Percentiles rank a stretch among this genome's conserved stretches.
phyloP scores from a whole-genome alignment of 1,140 invertebrate genomes.

The Drosophila sturtevanti region DNA sequence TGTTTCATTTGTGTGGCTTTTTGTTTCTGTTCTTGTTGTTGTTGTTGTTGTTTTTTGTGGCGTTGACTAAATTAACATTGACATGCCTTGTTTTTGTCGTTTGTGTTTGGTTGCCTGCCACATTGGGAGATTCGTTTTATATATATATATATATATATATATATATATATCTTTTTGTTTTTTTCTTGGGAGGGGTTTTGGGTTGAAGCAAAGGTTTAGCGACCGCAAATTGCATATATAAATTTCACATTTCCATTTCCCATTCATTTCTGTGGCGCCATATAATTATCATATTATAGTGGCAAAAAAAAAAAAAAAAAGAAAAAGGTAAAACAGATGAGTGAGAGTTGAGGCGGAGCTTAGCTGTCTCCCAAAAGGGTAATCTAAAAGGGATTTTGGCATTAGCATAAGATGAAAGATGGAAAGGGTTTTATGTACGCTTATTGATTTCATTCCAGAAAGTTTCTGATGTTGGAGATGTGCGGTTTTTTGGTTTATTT shows the following conservation, averaged over 20 bases:
- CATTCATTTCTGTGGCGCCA: conserved; percentile 67
- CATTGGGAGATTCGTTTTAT: conserved; percentile 58
- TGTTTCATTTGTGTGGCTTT: conserved; percentile 47
- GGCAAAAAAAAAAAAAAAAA: conserved; percentile 26
- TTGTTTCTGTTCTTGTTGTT: neutral
- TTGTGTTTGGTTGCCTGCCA: conserved; percentile 48
- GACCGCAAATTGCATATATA: conserved; percentile 57
- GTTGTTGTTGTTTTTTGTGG: conserved; percentile 44
- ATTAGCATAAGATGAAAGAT: neutral
- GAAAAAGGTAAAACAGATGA: neutral
- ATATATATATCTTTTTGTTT: neutral
- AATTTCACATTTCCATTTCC: conserved; percentile 73
- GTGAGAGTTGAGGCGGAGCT: conserved; percentile 35
- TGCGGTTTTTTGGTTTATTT: too few species aligned
- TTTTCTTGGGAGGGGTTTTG: conserved; percentile 13
- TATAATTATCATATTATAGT: conserved; percentile 76
- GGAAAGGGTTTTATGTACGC: neutral
- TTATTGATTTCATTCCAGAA: too few species aligned
- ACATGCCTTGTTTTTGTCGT: conserved; percentile 50
- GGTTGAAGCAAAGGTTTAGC: conserved; percentile 68
- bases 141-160: too few species aligned
- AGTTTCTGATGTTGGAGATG: too few species aligned
- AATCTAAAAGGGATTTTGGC: neutral
- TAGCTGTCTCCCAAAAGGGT: neutral
- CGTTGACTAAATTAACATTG: conserved; percentile 81